A percentile compares a stretch with the other conserved stretches of the same genome.
Evolutionary conservation across 2,797 vertebrate genomes (phyloP).

Genomic region (Darevskia mixta): DNA sequence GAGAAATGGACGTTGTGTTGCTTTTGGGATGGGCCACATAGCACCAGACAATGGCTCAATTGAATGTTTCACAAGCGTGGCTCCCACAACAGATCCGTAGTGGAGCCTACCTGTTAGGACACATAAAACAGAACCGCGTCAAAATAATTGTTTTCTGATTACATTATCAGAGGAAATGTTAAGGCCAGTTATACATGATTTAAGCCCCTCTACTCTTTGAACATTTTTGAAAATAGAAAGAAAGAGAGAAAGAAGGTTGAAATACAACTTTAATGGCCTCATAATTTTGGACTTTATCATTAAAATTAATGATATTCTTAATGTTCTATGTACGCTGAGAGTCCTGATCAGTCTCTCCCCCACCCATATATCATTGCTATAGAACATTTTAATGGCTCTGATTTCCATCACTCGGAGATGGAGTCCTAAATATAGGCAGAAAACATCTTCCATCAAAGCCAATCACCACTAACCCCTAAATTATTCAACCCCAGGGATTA

Average conservation of each 20-base stretch:
- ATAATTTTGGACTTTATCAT: conserved; percentile 76
- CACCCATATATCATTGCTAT: conserved; percentile 78
- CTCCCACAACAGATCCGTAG: too few species aligned
- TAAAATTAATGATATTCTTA: conserved; percentile 79
- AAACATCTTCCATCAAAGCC: conserved; percentile 73
- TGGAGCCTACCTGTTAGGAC: neutral
- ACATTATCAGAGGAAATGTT: conserved; percentile 39
- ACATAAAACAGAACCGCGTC: neutral
- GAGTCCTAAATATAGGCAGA: conserved; percentile 75
- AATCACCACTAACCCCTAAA: conserved; percentile 72
- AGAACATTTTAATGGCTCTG: conserved; percentile 80
- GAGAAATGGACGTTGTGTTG: neutral
- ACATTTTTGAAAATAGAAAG: conserved; percentile 62
- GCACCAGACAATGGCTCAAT: neutral
- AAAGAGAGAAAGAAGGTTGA: conserved; percentile 44
- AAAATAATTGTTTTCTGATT: conserved; percentile 18
- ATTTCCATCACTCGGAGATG: conserved; percentile 76
- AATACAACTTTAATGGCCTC: conserved; percentile 76
- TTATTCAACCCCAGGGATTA: conserved; percentile 78
- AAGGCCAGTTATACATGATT: conserved; percentile 70
- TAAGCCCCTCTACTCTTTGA: conserved; percentile 64
- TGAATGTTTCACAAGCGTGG: too few species aligned
- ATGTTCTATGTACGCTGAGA: conserved; percentile 70
- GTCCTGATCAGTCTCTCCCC: conserved; percentile 66
- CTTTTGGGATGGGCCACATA: neutral